These are phyloP conservation scores for Temnothorax nylanderi DNA, from an alignment of 1,140 invertebrate genomes.

Conservation along the genomic window DNA sequence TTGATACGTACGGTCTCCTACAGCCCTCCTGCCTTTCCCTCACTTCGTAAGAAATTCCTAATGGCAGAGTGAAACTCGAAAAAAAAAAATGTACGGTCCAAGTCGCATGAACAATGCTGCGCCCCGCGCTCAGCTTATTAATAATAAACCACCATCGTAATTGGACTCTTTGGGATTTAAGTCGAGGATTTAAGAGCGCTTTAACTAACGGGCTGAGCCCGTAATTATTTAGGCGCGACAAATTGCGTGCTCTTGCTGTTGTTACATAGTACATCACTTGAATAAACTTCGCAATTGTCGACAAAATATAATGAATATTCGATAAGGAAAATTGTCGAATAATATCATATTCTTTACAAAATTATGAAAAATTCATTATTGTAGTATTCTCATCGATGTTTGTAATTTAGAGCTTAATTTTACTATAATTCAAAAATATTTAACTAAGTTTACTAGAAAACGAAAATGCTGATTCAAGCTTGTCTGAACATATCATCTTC, in stretches of 20 bases:
- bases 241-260: conserved; percentile 15
- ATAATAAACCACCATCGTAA: conserved; percentile 42
- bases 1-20: background rate
- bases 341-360: background rate
- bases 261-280: background rate
- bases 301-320: background rate
- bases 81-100: conserved; percentile 32
- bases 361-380: background rate
- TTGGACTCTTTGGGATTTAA: conserved; percentile 47
- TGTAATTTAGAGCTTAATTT: background rate
- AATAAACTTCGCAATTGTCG: background rate
- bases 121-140: background rate
- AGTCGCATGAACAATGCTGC: conserved; percentile 17
- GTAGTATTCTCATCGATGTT: background rate
- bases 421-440: background rate
- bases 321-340: background rate
- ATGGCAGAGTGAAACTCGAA: background rate
- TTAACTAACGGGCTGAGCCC: background rate
- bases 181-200: conserved; percentile 8
- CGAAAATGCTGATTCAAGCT: conserved; percentile 2
- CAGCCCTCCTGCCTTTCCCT: background rate
- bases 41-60: conserved; percentile 17
- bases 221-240: conserved; percentile 38
- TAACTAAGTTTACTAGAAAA: background rate
- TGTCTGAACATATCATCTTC: conserved; percentile 6